A percentile compares a stretch with the other conserved stretches of the same genome.
Evolutionary conservation across 1,140 invertebrate species (phyloP).

Genomic region (Lethrus apterus): DNA sequence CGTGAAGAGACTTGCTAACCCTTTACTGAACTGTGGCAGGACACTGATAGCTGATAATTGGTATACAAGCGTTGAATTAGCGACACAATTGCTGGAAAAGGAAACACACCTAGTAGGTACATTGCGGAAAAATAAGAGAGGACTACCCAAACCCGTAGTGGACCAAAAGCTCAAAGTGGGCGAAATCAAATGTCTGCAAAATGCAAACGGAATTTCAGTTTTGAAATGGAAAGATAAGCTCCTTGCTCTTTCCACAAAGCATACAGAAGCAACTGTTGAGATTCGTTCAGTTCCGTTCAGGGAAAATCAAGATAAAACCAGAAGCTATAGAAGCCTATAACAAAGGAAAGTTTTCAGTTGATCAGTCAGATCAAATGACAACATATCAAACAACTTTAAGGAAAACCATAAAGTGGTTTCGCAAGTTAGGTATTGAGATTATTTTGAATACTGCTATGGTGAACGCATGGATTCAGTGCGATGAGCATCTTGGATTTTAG

Average conservation of each 20-base stretch:
- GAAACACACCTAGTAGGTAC: constrained; percentile 38
- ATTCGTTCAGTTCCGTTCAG: too few species aligned
- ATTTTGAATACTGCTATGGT: constrained; percentile 28
- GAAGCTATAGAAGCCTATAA: constrained; percentile 32
- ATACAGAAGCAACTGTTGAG: too few species aligned
- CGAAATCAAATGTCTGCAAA: constrained; percentile 28
- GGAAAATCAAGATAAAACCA: constrained; percentile 13
- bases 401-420: constrained; percentile 29
- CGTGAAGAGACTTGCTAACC: constrained; percentile 24
- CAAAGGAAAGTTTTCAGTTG: constrained; percentile 31
- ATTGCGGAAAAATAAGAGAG: constrained; percentile 26
- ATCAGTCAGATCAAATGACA: constrained; percentile 35
- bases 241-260: background rate
- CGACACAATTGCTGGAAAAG: constrained; percentile 31
- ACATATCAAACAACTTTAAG: constrained; percentile 28
- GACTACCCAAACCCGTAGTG: constrained; percentile 26
- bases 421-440: constrained; percentile 24
- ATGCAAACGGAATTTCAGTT: constrained; percentile 27
- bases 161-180: constrained; percentile 28
- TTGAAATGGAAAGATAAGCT: constrained; percentile 36
- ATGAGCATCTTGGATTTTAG: background rate
- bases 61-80: constrained; percentile 36
- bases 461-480: constrained; percentile 24
- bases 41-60: constrained; percentile 40
- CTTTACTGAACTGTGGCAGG: constrained; percentile 30